These are phyloP conservation scores for Hormaphis cornu DNA, from an alignment of 1,140 invertebrate genomes.

Conservation along the genomic window DNA sequence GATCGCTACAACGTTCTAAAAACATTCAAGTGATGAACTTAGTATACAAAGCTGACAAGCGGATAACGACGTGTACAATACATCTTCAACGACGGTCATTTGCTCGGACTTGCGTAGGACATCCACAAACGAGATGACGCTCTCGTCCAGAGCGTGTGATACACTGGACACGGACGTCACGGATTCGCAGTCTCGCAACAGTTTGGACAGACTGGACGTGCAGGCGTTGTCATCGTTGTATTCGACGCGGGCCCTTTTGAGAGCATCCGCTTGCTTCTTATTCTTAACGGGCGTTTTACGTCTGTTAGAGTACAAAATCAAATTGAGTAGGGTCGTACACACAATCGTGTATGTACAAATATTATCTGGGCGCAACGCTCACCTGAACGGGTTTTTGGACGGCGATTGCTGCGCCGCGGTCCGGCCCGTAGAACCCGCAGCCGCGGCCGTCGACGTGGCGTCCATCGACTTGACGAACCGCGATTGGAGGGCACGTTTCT, in stretches of 20 bases:
- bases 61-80: background rate
- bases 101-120: background rate
- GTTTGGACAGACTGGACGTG: background rate
- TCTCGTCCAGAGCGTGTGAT: background rate
- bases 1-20: conserved; percentile 6
- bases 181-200: conserved; percentile 1
- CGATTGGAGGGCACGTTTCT: conserved; percentile 59
- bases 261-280: background rate
- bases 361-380: too few relatives aligned
- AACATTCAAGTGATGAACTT: background rate
- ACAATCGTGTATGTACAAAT: too few relatives aligned
- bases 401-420: background rate
- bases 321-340: background rate
- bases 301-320: background rate
- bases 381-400: conserved; percentile 19
- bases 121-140: conserved; percentile 15
- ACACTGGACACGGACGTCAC: background rate
- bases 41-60: background rate
- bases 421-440: background rate
- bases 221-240: conserved; percentile 18
- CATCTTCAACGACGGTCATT: background rate
- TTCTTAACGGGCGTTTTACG: conserved; percentile 21
- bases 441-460: background rate
- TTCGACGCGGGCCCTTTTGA: background rate
- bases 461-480: conserved; percentile 44